These are phyloP conservation scores for Homarus americanus DNA, from an alignment of 1,140 invertebrate species.

Conservation along the genomic window DNA sequence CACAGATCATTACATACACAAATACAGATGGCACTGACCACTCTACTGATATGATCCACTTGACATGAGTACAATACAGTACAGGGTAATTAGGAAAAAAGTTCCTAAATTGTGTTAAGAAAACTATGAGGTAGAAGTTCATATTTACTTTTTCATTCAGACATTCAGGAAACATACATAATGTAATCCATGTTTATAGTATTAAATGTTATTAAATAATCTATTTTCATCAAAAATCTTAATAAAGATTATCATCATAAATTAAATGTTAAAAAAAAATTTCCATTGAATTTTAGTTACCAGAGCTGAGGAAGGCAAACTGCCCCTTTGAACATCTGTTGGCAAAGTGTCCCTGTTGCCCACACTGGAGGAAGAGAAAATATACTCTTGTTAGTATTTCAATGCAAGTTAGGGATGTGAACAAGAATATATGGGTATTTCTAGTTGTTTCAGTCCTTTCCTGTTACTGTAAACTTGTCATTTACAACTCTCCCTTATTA, in stretches of 20 bases:
- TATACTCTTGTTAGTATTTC: no score
- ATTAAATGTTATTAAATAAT: neutral
- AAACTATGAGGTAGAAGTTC: neutral
- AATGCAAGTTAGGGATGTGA: no score
- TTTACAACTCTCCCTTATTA: no score
- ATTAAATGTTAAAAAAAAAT: neutral
- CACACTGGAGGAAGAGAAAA: constrained; percentile 85
- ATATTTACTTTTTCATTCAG: neutral
- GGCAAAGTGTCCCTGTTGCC: constrained; percentile 99
- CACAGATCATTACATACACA: no score
- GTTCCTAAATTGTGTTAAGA: no score
- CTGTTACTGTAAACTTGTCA: no score
- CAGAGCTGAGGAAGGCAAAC: constrained; percentile 91
- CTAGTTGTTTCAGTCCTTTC: no score
- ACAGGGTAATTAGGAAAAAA: no score
- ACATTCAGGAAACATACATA: neutral
- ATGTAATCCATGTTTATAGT: neutral
- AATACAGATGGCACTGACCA: no score
- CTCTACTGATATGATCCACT: no score
- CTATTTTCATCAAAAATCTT: neutral
- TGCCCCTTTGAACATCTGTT: constrained; percentile 99
- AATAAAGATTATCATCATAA: neutral
- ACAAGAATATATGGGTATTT: no score
- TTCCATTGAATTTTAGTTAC: constrained; percentile 16
- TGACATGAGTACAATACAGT: no score